A percentile compares a stretch with the other conserved stretches of the same genome.
Conservation (phyloP, 2,113 vertebrate genomes). For the Neodontobutis hainanensis region DNA sequence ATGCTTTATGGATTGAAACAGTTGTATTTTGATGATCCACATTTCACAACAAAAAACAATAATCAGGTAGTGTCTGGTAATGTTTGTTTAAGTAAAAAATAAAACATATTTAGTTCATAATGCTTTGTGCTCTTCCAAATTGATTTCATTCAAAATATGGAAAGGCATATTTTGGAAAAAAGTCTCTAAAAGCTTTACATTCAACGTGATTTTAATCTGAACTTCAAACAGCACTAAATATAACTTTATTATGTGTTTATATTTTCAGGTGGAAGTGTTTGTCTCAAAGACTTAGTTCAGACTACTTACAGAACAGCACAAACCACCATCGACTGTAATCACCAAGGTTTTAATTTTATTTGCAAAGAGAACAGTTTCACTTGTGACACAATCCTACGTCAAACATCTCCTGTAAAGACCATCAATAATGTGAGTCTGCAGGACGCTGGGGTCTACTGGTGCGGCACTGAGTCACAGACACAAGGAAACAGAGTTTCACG, state of each 20-base stretch:
- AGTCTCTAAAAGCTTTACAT: no score
- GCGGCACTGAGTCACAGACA: not conserved
- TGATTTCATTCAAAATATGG: no score
- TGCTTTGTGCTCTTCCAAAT: no score
- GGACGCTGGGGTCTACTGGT: not conserved
- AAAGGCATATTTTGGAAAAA: no score
- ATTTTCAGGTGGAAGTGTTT: not conserved
- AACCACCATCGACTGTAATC: not conserved
- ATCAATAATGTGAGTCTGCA: not conserved
- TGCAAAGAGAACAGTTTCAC: not conserved
- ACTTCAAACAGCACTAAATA: not conserved
- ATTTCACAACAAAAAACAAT: no score
- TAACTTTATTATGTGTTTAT: not conserved
- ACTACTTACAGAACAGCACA: not conserved
- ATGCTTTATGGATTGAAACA: no score
- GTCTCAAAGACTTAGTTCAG: not conserved
- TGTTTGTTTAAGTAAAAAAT: no score
- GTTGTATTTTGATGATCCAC: no score
- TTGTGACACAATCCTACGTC: not conserved
- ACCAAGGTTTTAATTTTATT: not conserved
- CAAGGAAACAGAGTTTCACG: not conserved
- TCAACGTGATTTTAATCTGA: no score
- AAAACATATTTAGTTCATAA: no score
- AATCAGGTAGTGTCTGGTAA: no score
- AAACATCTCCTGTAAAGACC: not conserved